These are phyloP conservation scores for Triplophysa siluroides DNA, from an alignment of 2,113 vertebrate species.

Conservation along the genomic window DNA sequence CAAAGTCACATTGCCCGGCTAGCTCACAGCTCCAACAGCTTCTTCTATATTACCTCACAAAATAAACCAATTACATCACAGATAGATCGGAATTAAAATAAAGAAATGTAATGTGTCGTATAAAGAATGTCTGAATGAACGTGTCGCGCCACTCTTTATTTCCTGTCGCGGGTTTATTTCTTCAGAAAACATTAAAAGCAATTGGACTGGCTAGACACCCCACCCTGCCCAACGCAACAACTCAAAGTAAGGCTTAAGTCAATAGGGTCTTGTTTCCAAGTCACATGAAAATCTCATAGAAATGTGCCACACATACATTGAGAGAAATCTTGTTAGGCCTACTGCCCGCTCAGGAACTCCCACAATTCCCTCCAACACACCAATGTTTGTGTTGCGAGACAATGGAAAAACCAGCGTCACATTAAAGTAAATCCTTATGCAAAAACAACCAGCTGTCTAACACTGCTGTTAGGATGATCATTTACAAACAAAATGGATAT, in stretches of 20 bases:
- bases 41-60: too few relatives aligned
- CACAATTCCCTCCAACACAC: not conserved
- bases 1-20: not conserved
- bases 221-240: slow-evolving; percentile 43
- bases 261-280: not conserved
- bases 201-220: slow-evolving; percentile 11
- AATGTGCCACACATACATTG: slow-evolving; percentile 3
- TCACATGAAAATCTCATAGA: slow-evolving; percentile 13
- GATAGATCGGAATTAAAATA: not conserved
- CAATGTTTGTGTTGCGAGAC: not conserved
- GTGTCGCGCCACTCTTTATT: not conserved
- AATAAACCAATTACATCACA: not conserved
- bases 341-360: not conserved
- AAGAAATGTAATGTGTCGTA: not conserved
- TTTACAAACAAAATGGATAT: too few relatives aligned
- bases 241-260: slow-evolving; percentile 43
- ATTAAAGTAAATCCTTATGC: not conserved
- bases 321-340: slow-evolving; percentile 9
- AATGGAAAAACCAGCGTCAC: not conserved
- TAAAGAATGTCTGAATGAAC: not conserved
- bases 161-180: not conserved
- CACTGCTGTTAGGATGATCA: not conserved
- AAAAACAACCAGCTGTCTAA: not conserved
- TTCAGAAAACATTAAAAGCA: not conserved
- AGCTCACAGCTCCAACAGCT: not conserved